phyloP scores from a whole-genome alignment of 1,140 invertebrate genomes.

The Cyphomyrmex costatus region DNA sequence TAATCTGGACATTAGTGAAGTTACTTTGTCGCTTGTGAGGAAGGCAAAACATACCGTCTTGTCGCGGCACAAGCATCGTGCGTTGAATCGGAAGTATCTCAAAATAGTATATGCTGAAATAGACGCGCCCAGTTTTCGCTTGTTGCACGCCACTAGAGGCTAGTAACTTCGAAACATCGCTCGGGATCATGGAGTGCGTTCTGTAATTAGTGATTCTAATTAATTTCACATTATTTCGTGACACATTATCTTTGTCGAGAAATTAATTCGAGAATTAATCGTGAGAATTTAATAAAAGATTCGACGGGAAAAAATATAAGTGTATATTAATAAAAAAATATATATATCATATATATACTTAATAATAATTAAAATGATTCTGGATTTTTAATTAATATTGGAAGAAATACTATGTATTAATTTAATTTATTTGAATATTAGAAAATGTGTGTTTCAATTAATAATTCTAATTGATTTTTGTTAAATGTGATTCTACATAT shows the following conservation, averaged over 20 bases:
- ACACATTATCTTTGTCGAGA: neutral
- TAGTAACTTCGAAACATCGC: conserved; percentile 65
- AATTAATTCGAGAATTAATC: conserved; percentile 12
- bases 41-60: neutral
- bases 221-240: neutral
- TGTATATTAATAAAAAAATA: neutral
- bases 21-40: neutral
- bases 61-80: neutral
- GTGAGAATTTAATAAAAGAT: neutral
- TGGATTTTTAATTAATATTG: conserved; percentile 6
- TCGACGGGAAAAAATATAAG: neutral
- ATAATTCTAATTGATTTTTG: neutral
- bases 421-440: no score
- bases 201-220: conserved; percentile 26
- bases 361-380: conserved; percentile 8
- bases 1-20: neutral
- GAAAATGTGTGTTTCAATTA: neutral
- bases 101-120: conserved; percentile 82
- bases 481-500: neutral
- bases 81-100: conserved; percentile 10
- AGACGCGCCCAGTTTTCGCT: conserved; percentile 63
- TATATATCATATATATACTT: neutral
- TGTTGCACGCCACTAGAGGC: conserved; percentile 54
- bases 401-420: neutral
- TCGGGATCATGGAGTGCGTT: conserved; percentile 19